phyloP scores from a whole-genome alignment of 1,140 invertebrate genomes.

The Teleopsis dalmanni region DNA sequence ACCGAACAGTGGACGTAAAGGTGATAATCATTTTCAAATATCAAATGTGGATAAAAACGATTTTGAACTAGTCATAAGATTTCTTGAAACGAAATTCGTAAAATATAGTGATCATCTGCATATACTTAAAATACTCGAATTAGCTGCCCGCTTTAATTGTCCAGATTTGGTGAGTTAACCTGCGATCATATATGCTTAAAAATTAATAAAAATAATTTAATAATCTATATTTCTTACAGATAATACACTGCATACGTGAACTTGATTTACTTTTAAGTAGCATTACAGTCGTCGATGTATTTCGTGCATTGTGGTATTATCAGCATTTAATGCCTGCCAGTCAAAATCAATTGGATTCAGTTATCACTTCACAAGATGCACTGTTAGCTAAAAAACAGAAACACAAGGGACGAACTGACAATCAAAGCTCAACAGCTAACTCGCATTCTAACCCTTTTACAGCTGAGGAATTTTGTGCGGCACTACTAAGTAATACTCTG shows the following conservation, averaged over 20 bases:
- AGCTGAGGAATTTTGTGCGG: slow-evolving; percentile 38
- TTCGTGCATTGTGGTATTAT: slow-evolving; percentile 39
- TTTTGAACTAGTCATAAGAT: slow-evolving; percentile 39
- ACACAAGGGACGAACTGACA: slow-evolving; percentile 8
- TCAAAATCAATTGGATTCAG: slow-evolving; percentile 28
- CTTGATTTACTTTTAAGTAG: slow-evolving; percentile 37
- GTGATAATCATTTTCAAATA: slow-evolving; percentile 42
- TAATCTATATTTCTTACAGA: slow-evolving; percentile 15
- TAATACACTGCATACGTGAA: slow-evolving; percentile 41
- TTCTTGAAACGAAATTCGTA: slow-evolving; percentile 40
- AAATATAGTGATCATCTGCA: slow-evolving; percentile 40
- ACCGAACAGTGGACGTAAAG: slow-evolving; percentile 36
- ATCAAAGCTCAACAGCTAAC: slow-evolving; percentile 4
- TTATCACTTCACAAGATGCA: slow-evolving; percentile 32
- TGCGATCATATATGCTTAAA: neutral
- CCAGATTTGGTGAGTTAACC: slow-evolving; percentile 35
- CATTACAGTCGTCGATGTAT: slow-evolving; percentile 38
- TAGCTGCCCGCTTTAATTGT: slow-evolving; percentile 40
- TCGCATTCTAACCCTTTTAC: slow-evolving; percentile 37
- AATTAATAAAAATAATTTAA: neutral
- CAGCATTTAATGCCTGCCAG: slow-evolving; percentile 33
- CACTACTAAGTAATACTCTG: slow-evolving; percentile 36
- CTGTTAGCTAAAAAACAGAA: slow-evolving; percentile 8
- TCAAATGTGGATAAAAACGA: slow-evolving; percentile 39
- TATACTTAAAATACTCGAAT: slow-evolving; percentile 36